Percentiles rank a stretch among this genome's conserved stretches.
These are phyloP conservation scores for Dusona sp. DNA, from an alignment of 2,888 invertebrate genomes.

Conservation along the genomic window DNA sequence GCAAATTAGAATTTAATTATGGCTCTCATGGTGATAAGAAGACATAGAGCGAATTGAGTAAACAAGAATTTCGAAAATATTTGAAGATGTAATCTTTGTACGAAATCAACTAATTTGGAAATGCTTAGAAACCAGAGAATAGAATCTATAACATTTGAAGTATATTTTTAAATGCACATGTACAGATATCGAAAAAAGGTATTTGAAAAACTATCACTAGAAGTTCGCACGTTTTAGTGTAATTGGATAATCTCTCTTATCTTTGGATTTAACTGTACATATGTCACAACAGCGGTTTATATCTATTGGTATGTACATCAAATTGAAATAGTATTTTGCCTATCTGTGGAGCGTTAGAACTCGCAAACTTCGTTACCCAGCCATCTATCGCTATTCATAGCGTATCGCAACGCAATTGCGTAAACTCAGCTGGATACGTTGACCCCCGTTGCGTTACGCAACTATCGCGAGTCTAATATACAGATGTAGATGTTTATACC, in stretches of 20 bases:
- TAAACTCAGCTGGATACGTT: constrained; percentile 83
- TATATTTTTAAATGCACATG: not conserved
- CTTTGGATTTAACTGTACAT: not conserved
- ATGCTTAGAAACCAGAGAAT: not conserved
- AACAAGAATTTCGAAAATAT: not conserved
- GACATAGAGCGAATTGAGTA: not conserved
- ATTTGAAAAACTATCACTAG: not conserved
- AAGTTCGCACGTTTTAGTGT: too few relatives aligned
- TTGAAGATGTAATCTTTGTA: not conserved
- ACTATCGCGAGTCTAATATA: constrained; percentile 53
- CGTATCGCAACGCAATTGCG: constrained; percentile 83
- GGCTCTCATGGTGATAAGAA: not conserved
- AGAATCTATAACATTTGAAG: not conserved
- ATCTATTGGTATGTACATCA: constrained; percentile 4
- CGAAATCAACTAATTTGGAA: not conserved
- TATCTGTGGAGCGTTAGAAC: constrained; percentile 51
- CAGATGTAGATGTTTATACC: constrained; percentile 39
- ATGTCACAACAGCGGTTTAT: not conserved
- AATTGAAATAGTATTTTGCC: not conserved
- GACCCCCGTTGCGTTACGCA: constrained; percentile 79
- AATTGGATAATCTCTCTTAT: not conserved
- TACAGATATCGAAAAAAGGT: not conserved
- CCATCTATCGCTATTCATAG: constrained; percentile 81
- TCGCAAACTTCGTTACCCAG: constrained; percentile 70
- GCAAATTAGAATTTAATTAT: not conserved